A percentile compares a stretch with the other conserved stretches of the same genome.
phyloP scores from a whole-genome alignment of 2,888 invertebrate species.

The Smittia aterrima region DNA sequence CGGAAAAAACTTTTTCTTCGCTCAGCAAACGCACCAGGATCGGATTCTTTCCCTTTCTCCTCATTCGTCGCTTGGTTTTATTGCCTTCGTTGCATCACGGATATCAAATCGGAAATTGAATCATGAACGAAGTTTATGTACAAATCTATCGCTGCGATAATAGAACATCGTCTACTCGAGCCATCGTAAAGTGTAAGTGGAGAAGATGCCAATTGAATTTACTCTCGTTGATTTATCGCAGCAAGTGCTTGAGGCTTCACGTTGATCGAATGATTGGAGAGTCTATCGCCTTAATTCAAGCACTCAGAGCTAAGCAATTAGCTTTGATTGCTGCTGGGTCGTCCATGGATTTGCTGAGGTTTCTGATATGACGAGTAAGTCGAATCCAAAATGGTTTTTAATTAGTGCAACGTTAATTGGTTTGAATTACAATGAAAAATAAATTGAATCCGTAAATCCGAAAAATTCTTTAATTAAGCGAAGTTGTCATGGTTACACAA shows the following conservation, averaged over 20 bases:
- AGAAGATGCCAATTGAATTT: slow-evolving; percentile 24
- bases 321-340: no score
- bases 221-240: slow-evolving; percentile 8
- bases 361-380: no score
- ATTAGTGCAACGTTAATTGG: no score
- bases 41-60: not conserved
- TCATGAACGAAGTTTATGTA: slow-evolving; percentile 35
- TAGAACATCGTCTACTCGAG: slow-evolving; percentile 25
- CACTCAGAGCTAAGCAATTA: no score
- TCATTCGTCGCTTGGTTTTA: not conserved
- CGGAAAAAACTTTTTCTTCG: not conserved
- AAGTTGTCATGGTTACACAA: not conserved
- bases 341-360: no score
- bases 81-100: slow-evolving; percentile 16
- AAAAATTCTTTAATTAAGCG: slow-evolving; percentile 5
- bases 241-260: not conserved
- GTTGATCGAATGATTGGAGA: not conserved
- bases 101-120: slow-evolving; percentile 37
- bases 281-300: no score
- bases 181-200: not conserved
- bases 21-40: not conserved
- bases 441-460: not conserved
- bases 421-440: not conserved
- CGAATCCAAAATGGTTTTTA: no score
- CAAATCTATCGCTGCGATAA: slow-evolving; percentile 24